These are phyloP conservation scores for Apeltes quadracus DNA, from an alignment of 2,113 vertebrate species.

Conservation along the genomic window DNA sequence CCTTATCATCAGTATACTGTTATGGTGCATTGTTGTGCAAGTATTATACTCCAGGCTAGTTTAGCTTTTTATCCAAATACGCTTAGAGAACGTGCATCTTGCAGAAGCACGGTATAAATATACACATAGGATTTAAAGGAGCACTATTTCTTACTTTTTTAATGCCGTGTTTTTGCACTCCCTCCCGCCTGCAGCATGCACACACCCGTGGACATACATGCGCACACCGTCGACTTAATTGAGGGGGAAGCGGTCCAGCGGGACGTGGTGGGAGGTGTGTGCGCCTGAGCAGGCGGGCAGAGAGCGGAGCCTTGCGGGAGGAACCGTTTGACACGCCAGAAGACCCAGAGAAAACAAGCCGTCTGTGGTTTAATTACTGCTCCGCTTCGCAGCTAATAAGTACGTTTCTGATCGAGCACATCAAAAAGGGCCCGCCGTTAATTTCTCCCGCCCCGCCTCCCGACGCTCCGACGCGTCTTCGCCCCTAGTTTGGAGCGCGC, in stretches of 20 bases:
- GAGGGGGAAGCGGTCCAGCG: constrained; percentile 75
- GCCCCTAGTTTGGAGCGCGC: constrained; percentile 72
- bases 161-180: constrained; percentile 25
- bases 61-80: constrained; percentile 16
- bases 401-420: constrained; percentile 85
- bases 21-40: neutral
- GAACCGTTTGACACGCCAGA: constrained; percentile 81
- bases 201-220: constrained; percentile 6
- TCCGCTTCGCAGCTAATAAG: constrained; percentile 83
- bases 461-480: constrained; percentile 70
- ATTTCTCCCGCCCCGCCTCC: constrained; percentile 70
- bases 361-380: constrained; percentile 83
- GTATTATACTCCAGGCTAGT: neutral
- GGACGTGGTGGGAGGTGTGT: constrained; percentile 54
- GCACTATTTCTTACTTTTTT: constrained; percentile 32
- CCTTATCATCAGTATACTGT: neutral
- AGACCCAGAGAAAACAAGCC: constrained; percentile 82
- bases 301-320: constrained; percentile 71
- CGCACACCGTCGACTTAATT: constrained; percentile 70
- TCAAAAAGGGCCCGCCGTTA: constrained; percentile 79
- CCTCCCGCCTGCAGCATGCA: constrained; percentile 17
- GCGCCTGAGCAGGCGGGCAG: constrained; percentile 48
- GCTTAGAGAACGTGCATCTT: constrained; percentile 6
- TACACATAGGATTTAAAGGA: constrained; percentile 29
- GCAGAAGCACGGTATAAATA: constrained; percentile 21